Conservation (phyloP, 2,797 vertebrate genomes). For the Gadopsis bispinosus region DNA sequence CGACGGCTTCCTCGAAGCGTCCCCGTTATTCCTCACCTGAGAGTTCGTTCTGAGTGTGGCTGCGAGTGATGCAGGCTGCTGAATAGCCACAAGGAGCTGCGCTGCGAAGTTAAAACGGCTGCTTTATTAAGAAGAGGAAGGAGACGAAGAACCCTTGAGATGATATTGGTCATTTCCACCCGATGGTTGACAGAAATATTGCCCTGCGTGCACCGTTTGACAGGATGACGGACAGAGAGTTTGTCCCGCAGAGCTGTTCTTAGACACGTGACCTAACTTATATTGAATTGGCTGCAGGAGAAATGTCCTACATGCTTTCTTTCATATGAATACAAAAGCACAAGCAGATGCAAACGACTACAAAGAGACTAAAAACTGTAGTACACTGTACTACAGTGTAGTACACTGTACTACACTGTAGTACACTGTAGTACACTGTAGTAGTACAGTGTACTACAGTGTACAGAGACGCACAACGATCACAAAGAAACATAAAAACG, state of each 20-base stretch:
- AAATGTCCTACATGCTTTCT: slow-evolving; percentile 4
- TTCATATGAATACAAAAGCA: background rate
- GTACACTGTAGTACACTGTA: no score
- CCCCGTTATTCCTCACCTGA: slow-evolving; percentile 3
- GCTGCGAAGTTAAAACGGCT: background rate
- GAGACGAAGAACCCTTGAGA: background rate
- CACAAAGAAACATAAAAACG: no score
- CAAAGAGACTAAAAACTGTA: background rate
- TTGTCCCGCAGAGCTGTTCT: slow-evolving; percentile 33
- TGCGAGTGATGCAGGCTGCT: slow-evolving; percentile 1
- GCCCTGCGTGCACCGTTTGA: no score
- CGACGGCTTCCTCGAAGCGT: background rate
- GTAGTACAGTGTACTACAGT: no score
- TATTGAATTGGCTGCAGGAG: background rate
- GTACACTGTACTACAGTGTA: no score
- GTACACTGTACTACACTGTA: no score
- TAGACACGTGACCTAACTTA: slow-evolving; percentile 40
- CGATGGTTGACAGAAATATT: background rate
- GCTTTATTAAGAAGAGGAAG: background rate
- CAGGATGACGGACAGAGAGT: background rate
- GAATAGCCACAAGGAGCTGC: background rate
- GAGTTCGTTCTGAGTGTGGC: slow-evolving; percentile 34
- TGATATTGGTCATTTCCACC: background rate
- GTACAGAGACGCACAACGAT: no score
- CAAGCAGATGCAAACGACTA: background rate